Percentiles rank a stretch among this genome's conserved stretches.
Evolutionary conservation across 37 sponge, comb jelly and placozoan species (phyloP).

Genomic region (Eunapius fragilis): DNA sequence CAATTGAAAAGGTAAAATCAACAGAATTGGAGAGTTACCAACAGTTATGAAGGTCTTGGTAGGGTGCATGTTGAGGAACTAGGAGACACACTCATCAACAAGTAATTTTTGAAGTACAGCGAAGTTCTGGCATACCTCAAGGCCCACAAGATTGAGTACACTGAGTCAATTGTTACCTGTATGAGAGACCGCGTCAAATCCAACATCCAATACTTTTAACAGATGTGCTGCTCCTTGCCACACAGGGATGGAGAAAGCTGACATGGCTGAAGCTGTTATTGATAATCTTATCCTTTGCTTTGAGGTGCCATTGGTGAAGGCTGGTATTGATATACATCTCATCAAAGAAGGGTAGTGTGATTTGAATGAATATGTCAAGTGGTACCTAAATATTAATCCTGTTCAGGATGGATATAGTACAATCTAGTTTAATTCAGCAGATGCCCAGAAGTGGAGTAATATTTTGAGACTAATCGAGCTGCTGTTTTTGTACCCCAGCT

Average conservation of each 20-base stretch:
- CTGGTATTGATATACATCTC: constrained; percentile 2
- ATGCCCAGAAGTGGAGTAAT: constrained; percentile 30
- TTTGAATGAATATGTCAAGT: constrained; percentile 37
- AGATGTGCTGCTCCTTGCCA: constrained; percentile 18
- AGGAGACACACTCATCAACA: no score
- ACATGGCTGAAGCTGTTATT: not conserved
- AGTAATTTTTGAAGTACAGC: not conserved
- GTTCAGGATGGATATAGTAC: constrained; percentile 13
- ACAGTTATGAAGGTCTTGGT: no score
- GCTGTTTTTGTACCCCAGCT: no score
- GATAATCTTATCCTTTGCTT: constrained; percentile 17
- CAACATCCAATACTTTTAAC: constrained; percentile 30
- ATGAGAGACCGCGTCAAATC: not conserved
- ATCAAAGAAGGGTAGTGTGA: constrained; percentile 47
- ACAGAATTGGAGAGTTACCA: not conserved
- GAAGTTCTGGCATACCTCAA: constrained; percentile 2
- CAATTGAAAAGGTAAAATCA: constrained; percentile 21
- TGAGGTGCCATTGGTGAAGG: constrained; percentile 26
- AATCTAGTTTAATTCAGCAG: constrained; percentile 31
- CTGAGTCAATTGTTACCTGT: not conserved
- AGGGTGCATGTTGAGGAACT: no score
- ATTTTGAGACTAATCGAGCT: constrained; percentile 37
- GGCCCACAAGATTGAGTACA: not conserved
- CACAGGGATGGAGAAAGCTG: constrained; percentile 37
- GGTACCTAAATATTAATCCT: constrained; percentile 35